phyloP scores from a whole-genome alignment of 2,888 invertebrate species.

The Masnerella sp. region DNA sequence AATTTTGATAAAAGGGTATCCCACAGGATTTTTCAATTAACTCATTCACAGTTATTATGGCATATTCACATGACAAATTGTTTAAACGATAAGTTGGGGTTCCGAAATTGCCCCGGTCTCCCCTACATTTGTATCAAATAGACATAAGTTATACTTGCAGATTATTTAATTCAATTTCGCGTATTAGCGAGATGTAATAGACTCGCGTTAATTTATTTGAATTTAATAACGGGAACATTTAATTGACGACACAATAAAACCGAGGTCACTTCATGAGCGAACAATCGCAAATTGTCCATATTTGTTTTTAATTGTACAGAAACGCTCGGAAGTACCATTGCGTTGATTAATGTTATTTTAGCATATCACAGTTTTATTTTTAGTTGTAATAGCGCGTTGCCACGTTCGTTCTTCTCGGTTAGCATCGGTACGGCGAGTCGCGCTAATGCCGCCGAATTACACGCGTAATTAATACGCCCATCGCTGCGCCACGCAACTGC shows the following conservation, averaged over 20 bases:
- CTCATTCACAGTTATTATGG: no score
- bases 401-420: neutral
- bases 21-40: no score
- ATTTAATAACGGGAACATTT: neutral
- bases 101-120: no score
- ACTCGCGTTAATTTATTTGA: neutral
- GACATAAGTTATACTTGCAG: no score
- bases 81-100: no score
- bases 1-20: no score
- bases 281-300: neutral
- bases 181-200: neutral
- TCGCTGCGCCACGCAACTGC: no score
- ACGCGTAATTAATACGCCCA: slow-evolving; percentile 15
- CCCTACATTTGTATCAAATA: no score
- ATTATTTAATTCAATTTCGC: neutral
- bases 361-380: neutral
- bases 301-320: slow-evolving; percentile 1
- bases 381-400: neutral
- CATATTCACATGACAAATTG: no score
- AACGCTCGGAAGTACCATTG: neutral
- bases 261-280: neutral
- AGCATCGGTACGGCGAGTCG: neutral
- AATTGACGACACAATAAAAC: neutral
- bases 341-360: slow-evolving; percentile 1
- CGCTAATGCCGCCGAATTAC: slow-evolving; percentile 1